phyloP scores from a whole-genome alignment of 1,140 invertebrate genomes.

The Drosophila tsacasi region DNA sequence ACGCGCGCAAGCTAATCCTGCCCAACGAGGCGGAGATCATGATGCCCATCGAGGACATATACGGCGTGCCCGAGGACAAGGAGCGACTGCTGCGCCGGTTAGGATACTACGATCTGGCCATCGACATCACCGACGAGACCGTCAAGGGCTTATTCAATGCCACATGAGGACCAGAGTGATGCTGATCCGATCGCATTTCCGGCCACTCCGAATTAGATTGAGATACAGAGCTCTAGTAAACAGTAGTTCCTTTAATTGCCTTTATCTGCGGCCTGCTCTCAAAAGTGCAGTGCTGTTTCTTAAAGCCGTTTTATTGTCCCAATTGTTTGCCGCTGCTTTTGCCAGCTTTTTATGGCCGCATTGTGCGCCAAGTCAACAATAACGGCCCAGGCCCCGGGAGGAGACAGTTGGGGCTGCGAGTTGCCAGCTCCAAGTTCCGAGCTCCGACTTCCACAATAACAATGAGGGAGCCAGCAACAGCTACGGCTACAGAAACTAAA shows the following conservation, averaged over 20 bases:
- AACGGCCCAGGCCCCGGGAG: conserved; percentile 17
- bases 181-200: neutral
- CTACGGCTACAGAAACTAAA: conserved; percentile 42
- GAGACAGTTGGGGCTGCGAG: conserved; percentile 40
- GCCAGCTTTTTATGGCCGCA: conserved; percentile 73
- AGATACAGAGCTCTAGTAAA: conserved; percentile 40
- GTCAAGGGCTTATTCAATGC: conserved; percentile 73
- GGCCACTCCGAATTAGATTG: neutral
- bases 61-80: conserved; percentile 72
- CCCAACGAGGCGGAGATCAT: conserved; percentile 78
- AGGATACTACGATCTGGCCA: conserved; percentile 71
- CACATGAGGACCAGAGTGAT: conserved; percentile 26
- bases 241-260: conserved; percentile 55
- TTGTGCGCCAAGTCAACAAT: conserved; percentile 65
- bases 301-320: conserved; percentile 80
- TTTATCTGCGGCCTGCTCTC: conserved; percentile 45
- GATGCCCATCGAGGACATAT: conserved; percentile 78
- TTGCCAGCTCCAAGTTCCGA: conserved; percentile 27
- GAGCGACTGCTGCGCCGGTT: conserved; percentile 55
- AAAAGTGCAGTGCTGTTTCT: conserved; percentile 24
- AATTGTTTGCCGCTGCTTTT: conserved; percentile 68
- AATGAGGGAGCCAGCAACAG: conserved; percentile 21
- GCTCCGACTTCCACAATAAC: conserved; percentile 18
- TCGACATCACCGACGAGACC: conserved; percentile 66
- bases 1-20: conserved; percentile 72